These are phyloP conservation scores for Portevinia maculata DNA, from an alignment of 2,888 invertebrate genomes.

Conservation along the genomic window DNA sequence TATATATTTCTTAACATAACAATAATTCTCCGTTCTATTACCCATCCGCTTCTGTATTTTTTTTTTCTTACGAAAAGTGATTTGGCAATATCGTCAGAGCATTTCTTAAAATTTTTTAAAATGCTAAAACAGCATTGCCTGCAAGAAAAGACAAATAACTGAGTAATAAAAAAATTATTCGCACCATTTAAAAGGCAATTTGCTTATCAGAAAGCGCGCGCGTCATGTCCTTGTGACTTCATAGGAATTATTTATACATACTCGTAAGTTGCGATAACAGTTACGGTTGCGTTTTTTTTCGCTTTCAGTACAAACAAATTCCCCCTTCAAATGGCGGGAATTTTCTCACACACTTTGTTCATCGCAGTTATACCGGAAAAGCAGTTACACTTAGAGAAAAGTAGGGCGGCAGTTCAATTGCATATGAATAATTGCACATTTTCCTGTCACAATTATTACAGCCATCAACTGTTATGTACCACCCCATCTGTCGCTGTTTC, in stretches of 20 bases:
- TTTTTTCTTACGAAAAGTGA: too few relatives aligned
- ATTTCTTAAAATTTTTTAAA: too few relatives aligned
- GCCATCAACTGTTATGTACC: conserved; percentile 27
- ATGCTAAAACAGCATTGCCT: too few relatives aligned
- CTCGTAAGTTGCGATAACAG: not conserved
- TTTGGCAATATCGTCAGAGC: too few relatives aligned
- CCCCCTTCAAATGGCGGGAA: not conserved
- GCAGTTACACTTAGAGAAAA: not conserved
- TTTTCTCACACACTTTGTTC: not conserved
- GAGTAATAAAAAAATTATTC: too few relatives aligned
- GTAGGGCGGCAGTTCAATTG: conserved; percentile 47
- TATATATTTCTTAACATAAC: too few relatives aligned
- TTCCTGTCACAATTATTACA: conserved; percentile 9
- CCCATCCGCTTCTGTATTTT: too few relatives aligned
- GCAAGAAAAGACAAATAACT: too few relatives aligned
- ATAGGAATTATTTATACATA: not conserved
- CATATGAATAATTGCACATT: conserved; percentile 47
- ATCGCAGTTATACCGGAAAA: conserved; percentile 7
- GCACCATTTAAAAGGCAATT: too few relatives aligned
- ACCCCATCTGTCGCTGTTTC: conserved; percentile 26
- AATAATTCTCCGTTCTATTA: too few relatives aligned
- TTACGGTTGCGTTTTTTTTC: not conserved
- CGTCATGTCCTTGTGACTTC: conserved; percentile 11
- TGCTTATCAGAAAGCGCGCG: conserved; percentile 4
- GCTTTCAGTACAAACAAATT: not conserved